Evolutionary conservation across 2,113 vertebrate species (phyloP).

Genomic region (Boulengerochromis microlepis): DNA sequence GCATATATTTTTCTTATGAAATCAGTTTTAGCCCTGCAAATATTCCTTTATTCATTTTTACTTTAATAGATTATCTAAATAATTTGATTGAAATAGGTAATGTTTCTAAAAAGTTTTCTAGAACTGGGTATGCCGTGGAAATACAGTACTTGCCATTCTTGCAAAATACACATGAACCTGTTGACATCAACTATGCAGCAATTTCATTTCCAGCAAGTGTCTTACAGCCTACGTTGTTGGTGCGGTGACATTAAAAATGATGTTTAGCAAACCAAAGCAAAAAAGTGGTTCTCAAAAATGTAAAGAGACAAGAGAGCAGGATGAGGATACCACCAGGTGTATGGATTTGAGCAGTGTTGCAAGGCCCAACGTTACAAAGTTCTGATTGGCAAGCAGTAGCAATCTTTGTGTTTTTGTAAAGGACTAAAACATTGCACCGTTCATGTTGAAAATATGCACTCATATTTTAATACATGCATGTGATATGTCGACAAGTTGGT

Average conservation of each 20-base stretch:
- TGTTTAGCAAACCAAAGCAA: background rate
- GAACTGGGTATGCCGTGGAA: fast-evolving
- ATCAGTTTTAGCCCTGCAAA: background rate
- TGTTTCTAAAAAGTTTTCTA: background rate
- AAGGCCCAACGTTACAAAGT: fast-evolving
- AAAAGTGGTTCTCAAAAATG: background rate
- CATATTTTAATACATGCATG: background rate
- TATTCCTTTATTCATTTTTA: background rate
- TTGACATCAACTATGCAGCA: background rate
- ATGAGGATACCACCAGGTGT: background rate
- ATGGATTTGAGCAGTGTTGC: background rate
- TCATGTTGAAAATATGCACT: background rate
- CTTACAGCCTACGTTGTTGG: background rate
- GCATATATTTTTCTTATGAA: background rate
- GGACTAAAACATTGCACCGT: background rate
- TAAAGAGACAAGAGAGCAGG: background rate
- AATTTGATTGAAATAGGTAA: background rate
- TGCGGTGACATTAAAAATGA: fast-evolving
- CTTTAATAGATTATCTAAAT: fast-evolving
- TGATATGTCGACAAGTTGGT: background rate
- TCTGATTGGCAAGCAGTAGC: background rate
- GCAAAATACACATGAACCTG: background rate
- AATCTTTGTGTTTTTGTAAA: background rate
- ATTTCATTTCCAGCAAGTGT: fast-evolving
- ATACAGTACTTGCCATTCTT: fast-evolving